Evolutionary conservation across 2,888 invertebrate genomes (phyloP).

Genomic region (Lepidonotus clava): DNA sequence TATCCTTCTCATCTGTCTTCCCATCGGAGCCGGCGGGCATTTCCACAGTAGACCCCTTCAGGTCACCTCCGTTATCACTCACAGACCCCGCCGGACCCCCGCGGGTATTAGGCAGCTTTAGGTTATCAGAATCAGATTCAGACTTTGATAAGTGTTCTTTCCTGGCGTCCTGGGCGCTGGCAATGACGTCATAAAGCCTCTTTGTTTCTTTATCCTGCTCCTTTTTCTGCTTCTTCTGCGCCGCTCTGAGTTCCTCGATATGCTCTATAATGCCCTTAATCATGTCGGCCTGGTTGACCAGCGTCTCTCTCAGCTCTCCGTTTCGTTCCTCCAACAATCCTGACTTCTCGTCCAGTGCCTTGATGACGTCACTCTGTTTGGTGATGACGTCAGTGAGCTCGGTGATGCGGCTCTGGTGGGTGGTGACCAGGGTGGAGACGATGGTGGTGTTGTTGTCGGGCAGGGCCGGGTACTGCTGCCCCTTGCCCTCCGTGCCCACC

Average conservation of each 20-base stretch:
- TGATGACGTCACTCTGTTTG: slow-evolving; percentile 67
- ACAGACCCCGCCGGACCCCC: not conserved
- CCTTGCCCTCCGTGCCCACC: slow-evolving; percentile 59
- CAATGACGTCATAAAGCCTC: not conserved
- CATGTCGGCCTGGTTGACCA: slow-evolving; percentile 22
- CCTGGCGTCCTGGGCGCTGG: not conserved
- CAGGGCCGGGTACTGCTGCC: slow-evolving; percentile 51
- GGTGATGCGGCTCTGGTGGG: slow-evolving; percentile 69
- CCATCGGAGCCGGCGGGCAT: not conserved
- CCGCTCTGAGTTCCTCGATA: slow-evolving; percentile 24
- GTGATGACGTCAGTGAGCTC: slow-evolving; percentile 67
- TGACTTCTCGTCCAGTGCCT: not conserved
- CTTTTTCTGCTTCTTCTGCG: slow-evolving; percentile 23
- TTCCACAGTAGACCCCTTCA: slow-evolving; percentile 3
- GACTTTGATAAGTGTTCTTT: not conserved
- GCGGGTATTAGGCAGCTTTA: not conserved
- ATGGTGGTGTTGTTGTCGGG: slow-evolving; percentile 22
- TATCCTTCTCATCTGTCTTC: not conserved
- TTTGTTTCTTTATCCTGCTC: not conserved
- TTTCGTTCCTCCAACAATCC: slow-evolving; percentile 69
- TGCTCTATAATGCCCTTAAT: slow-evolving; percentile 43
- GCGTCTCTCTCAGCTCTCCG: slow-evolving; percentile 20
- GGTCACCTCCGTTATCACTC: not conserved
- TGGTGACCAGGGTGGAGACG: slow-evolving; percentile 59
- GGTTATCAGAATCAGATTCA: not conserved